Percentiles rank a stretch among this genome's conserved stretches.
Conservation (phyloP, 2,797 vertebrate species). For the Hybognathus amarus region DNA sequence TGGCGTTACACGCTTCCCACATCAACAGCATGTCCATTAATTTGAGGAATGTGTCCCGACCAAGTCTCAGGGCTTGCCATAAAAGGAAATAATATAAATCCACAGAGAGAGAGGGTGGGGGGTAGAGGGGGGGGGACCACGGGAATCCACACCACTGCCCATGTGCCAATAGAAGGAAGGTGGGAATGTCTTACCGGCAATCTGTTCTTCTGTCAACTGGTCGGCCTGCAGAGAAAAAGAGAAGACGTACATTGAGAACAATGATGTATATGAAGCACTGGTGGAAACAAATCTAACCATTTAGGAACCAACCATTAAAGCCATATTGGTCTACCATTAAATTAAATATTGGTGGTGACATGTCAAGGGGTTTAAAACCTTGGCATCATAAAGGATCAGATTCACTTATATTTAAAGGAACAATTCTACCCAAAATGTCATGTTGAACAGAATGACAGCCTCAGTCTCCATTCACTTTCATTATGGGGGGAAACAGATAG, state of each 20-base stretch:
- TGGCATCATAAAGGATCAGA: not conserved
- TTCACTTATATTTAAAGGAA: not conserved
- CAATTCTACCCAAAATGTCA: not conserved
- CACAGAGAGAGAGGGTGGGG: slow-evolving; percentile 58
- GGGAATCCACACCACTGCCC: slow-evolving; percentile 68
- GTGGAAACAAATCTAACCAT: not conserved
- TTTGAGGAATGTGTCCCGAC: slow-evolving; percentile 70
- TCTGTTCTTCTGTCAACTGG: slow-evolving; percentile 99
- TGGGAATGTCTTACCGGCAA: slow-evolving; percentile 89
- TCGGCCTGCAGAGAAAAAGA: slow-evolving; percentile 84
- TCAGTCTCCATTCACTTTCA: not conserved
- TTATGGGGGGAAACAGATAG: not conserved
- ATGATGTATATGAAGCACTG: not conserved
- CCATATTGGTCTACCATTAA: not conserved
- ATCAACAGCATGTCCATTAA: slow-evolving; percentile 73
- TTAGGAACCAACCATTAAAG: not conserved
- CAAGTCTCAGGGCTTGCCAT: slow-evolving; percentile 72
- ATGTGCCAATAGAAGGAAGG: slow-evolving; percentile 61
- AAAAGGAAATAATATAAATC: slow-evolving; percentile 82
- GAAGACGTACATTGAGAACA: slow-evolving; percentile 1
- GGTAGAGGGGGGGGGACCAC: slow-evolving; percentile 32
- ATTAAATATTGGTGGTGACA: not conserved
- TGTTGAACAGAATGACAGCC: not conserved
- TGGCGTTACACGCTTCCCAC: slow-evolving; percentile 3
- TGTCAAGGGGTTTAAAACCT: not conserved